Conservation (phyloP, 1,140 invertebrate genomes). For the Ganaspis sp. region DNA sequence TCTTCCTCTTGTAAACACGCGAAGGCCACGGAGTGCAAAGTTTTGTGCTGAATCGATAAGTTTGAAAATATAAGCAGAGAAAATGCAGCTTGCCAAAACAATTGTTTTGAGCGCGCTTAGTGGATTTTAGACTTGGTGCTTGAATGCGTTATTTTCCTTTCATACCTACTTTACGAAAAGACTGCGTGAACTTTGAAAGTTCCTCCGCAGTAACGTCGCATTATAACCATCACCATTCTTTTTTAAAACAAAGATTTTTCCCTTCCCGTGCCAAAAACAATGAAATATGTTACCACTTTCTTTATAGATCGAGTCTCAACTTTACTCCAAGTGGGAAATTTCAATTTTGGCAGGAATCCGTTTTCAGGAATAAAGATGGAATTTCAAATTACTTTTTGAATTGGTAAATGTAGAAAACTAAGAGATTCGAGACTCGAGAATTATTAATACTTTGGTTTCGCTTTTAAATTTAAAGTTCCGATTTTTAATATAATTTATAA, state of each 20-base stretch:
- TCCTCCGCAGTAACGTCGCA: conserved; percentile 20
- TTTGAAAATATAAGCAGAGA: conserved; percentile 3
- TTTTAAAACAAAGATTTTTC: not conserved
- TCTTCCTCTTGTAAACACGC: not conserved
- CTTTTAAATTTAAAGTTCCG: no score
- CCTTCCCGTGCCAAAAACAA: not conserved
- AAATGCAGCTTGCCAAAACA: conserved; percentile 16
- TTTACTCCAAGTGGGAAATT: conserved; percentile 11
- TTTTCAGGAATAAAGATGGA: not conserved
- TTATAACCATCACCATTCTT: not conserved
- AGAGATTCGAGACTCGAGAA: not conserved
- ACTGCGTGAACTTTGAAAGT: conserved; percentile 22
- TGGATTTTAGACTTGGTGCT: not conserved
- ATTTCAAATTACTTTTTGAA: conserved; percentile 14
- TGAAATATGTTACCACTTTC: conserved; percentile 19
- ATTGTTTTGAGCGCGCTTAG: not conserved
- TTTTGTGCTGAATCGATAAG: not conserved
- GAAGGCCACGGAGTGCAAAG: not conserved
- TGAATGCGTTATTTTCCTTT: not conserved
- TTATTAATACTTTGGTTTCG: no score
- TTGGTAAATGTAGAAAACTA: not conserved
- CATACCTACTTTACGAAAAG: not conserved
- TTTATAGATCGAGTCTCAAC: not conserved
- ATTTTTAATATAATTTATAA: no score
- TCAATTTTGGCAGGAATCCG: conserved; percentile 26